Evolutionary conservation across 92 coral and sea anemone species (phyloP).

Genomic region (Anthopleura xanthogrammica): DNA sequence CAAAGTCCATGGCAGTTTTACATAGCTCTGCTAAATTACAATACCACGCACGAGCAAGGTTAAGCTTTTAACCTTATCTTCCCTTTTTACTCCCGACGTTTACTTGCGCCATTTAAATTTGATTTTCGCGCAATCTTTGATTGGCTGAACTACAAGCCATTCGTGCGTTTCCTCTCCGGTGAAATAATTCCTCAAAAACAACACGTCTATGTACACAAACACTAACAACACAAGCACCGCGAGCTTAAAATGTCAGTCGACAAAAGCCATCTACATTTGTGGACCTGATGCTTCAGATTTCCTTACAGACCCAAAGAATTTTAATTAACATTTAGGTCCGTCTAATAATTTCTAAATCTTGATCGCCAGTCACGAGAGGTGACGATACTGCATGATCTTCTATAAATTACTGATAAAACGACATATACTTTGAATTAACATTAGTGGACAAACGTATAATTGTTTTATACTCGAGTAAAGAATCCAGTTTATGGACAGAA

Average conservation of each 20-base stretch:
- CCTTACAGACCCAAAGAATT: background rate
- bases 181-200: background rate
- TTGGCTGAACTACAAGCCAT: background rate
- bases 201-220: conserved; percentile 1
- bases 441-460: background rate
- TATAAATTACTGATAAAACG: background rate
- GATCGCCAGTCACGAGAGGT: background rate
- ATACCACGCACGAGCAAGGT: background rate
- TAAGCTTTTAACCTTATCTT: background rate
- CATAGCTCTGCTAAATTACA: background rate
- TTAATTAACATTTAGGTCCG: background rate
- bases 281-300: background rate
- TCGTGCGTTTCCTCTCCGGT: background rate
- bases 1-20: background rate
- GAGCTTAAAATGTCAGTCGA: background rate
- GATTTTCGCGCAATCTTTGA: background rate
- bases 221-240: background rate
- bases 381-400: background rate
- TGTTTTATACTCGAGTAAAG: background rate
- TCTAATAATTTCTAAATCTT: background rate
- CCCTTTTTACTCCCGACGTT: background rate
- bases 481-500: background rate
- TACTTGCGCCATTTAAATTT: background rate
- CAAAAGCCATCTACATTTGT: background rate
- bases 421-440: background rate